phyloP scores from a whole-genome alignment of 1,140 invertebrate genomes.

The Ganaspis sp. region DNA sequence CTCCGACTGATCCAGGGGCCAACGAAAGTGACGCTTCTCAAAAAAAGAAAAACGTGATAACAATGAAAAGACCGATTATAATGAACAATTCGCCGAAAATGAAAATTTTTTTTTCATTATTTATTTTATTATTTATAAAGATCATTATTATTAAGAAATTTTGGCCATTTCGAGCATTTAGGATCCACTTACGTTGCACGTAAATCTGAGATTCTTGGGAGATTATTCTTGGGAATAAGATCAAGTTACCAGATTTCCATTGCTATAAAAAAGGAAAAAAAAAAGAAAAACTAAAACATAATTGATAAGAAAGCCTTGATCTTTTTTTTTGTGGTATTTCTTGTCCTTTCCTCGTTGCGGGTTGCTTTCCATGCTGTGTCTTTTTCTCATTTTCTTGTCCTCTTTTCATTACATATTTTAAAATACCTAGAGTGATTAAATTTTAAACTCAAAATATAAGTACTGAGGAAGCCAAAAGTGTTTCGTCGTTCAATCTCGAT shows the following conservation, averaged over 20 bases:
- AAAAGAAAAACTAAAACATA: constrained; percentile 30
- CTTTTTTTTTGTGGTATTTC: constrained; percentile 40
- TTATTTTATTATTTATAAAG: too few species aligned
- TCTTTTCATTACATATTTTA: constrained; percentile 46
- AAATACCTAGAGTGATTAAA: constrained; percentile 43
- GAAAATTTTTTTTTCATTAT: too few species aligned
- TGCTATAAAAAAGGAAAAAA: constrained; percentile 4
- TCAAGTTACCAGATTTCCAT: not conserved
- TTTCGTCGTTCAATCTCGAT: constrained; percentile 55
- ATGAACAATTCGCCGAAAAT: too few species aligned
- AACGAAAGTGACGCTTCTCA: too few species aligned
- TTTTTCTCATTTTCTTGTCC: constrained; percentile 32
- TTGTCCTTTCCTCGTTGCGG: constrained; percentile 4
- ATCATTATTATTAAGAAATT: too few species aligned
- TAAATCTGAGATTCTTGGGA: constrained; percentile 33
- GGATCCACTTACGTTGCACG: constrained; percentile 31
- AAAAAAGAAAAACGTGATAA: too few species aligned
- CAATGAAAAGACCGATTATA: too few species aligned
- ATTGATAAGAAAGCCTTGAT: constrained; percentile 35
- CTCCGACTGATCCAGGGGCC: too few species aligned
- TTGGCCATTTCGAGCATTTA: constrained; percentile 37
- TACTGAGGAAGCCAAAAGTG: constrained; percentile 48
- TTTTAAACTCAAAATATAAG: constrained; percentile 51
- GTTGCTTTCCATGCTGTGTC: constrained; percentile 17
- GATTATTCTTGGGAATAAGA: constrained; percentile 32